Evolutionary conservation across 2,113 vertebrate species (phyloP).

Genomic region (Brevimyrus niger): DNA sequence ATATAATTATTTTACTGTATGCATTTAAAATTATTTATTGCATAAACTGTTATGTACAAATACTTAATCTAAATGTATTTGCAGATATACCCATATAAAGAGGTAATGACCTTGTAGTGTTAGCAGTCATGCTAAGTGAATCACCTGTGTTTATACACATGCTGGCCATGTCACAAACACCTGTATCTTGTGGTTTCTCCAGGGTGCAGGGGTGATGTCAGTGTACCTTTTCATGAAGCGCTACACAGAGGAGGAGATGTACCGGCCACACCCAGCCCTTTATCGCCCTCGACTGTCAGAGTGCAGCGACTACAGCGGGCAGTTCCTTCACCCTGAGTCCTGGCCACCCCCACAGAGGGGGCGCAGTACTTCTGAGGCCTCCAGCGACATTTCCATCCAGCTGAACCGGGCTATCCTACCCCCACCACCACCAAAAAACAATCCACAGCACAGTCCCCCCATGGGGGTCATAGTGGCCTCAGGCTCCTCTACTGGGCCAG

Average conservation of each 20-base stretch:
- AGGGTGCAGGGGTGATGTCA: constrained; percentile 88
- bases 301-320: constrained; percentile 84
- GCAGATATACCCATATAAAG: neutral
- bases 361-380: constrained; percentile 76
- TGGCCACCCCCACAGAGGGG: constrained; percentile 69
- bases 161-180: neutral
- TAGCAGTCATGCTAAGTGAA: neutral
- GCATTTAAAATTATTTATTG: neutral
- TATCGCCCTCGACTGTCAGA: constrained; percentile 84
- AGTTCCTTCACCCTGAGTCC: constrained; percentile 80
- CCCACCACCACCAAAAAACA: constrained; percentile 33
- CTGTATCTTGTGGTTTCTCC: constrained; percentile 4
- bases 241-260: constrained; percentile 82
- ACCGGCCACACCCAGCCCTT: constrained; percentile 76
- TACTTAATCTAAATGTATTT: neutral
- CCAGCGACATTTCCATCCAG: constrained; percentile 84
- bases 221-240: constrained; percentile 91
- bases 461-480: constrained; percentile 38
- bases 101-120: neutral
- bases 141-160: neutral
- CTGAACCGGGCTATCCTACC: constrained; percentile 70
- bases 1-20: neutral
- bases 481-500: constrained; percentile 52
- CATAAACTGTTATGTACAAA: neutral
- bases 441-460: constrained; percentile 38